A percentile compares a stretch with the other conserved stretches of the same genome.
phyloP scores from a whole-genome alignment of 1,140 invertebrate species.

The Lordiphosa collinella region DNA sequence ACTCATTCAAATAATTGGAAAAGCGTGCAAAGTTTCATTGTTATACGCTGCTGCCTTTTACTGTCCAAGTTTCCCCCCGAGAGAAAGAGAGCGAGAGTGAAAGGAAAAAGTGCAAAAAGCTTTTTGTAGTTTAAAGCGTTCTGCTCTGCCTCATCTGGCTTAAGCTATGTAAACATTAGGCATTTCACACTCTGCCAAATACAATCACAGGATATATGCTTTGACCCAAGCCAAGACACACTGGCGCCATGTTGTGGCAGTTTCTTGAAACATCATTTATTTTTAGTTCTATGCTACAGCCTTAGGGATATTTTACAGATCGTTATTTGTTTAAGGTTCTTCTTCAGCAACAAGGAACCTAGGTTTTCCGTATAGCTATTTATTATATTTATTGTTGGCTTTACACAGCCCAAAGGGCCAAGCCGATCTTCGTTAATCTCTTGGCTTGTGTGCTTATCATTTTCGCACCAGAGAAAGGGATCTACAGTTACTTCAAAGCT shows the following conservation, averaged over 20 bases:
- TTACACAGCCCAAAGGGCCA: too few species aligned
- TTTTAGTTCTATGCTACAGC: too few species aligned
- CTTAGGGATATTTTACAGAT: too few species aligned
- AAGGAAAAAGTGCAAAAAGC: slow-evolving; percentile 25
- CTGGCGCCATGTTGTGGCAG: slow-evolving; percentile 21
- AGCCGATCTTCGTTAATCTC: too few species aligned
- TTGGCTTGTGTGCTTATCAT: too few species aligned
- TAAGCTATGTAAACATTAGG: slow-evolving; percentile 20
- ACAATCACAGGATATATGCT: slow-evolving; percentile 45
- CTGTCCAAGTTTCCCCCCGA: slow-evolving; percentile 40
- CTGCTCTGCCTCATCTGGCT: slow-evolving; percentile 32
- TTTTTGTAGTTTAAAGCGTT: slow-evolving; percentile 60
- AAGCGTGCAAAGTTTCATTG: slow-evolving; percentile 64
- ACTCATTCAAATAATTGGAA: slow-evolving; percentile 52
- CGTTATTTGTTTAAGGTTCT: too few species aligned
- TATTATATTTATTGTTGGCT: too few species aligned
- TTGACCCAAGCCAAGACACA: slow-evolving; percentile 34
- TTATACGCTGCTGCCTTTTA: slow-evolving; percentile 41
- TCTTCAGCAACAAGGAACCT: too few species aligned
- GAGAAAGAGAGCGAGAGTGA: slow-evolving; percentile 1
- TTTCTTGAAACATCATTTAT: too few species aligned
- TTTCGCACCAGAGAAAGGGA: too few species aligned
- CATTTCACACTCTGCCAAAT: slow-evolving; percentile 11
- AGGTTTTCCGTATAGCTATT: too few species aligned
- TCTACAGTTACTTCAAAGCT: too few species aligned